Conservation (phyloP, 2,888 invertebrate species). For the Endotricha flammealis region DNA sequence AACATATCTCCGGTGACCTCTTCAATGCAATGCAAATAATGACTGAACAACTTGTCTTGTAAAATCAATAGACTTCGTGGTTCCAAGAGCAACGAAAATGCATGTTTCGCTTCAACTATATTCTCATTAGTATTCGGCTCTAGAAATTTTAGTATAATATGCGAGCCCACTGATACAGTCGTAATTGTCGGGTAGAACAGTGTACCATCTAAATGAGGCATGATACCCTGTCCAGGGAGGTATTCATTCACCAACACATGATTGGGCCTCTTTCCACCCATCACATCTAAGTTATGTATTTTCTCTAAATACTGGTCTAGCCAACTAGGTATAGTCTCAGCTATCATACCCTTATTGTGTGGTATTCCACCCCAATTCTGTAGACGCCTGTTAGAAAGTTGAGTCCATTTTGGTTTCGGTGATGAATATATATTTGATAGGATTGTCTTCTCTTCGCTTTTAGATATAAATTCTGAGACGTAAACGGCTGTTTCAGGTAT, state of each 20-base stretch:
- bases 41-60: slow-evolving; percentile 87
- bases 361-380: slow-evolving; percentile 99
- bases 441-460: slow-evolving; percentile 84
- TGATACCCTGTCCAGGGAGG: slow-evolving; percentile 94
- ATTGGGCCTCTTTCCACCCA: slow-evolving; percentile 87
- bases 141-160: slow-evolving; percentile 92
- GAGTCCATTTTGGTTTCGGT: slow-evolving; percentile 98
- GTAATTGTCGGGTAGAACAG: slow-evolving; percentile 95
- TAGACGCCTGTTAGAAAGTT: slow-evolving; percentile 91
- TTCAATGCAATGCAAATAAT: slow-evolving; percentile 92
- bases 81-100: slow-evolving; percentile 90
- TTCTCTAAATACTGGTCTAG: slow-evolving; percentile 83
- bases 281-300: slow-evolving; percentile 82
- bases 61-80: slow-evolving; percentile 92
- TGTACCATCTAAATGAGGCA: slow-evolving; percentile 98
- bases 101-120: slow-evolving; percentile 42
- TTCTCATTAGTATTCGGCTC: slow-evolving; percentile 61
- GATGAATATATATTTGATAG: slow-evolving; percentile 85
- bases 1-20: slow-evolving; percentile 83
- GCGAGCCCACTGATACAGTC: slow-evolving; percentile 94
- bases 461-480: slow-evolving; percentile 91
- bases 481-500: slow-evolving; percentile 84
- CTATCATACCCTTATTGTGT: slow-evolving; percentile 94
- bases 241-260: slow-evolving; percentile 98
- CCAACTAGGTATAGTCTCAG: slow-evolving; percentile 93